These are phyloP conservation scores for Gavia stellata DNA, from an alignment of 2,113 vertebrate species.

Conservation along the genomic window DNA sequence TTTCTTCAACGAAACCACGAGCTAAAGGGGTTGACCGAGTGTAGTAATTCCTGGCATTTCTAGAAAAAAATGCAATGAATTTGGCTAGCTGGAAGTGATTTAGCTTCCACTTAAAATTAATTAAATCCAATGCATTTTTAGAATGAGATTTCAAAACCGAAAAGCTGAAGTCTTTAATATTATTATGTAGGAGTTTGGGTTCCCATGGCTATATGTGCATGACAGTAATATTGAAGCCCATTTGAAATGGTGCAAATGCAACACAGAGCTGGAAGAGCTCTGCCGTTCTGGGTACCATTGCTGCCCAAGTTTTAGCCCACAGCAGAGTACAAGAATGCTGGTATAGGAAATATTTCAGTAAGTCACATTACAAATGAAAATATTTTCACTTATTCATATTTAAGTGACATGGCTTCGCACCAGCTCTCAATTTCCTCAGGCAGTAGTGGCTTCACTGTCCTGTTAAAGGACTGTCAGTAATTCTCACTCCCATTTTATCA, in stretches of 20 bases:
- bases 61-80: neutral
- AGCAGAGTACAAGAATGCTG: neutral
- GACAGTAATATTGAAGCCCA: neutral
- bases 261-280: neutral
- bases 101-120: neutral
- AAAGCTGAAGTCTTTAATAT: neutral
- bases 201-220: neutral
- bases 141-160: neutral
- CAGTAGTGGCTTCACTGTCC: neutral
- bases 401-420: neutral
- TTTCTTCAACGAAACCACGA: neutral
- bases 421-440: neutral
- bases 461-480: constrained; percentile 54
- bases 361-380: neutral
- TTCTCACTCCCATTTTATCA: constrained; percentile 46
- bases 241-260: neutral
- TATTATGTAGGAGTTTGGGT: neutral
- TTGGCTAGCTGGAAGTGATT: neutral
- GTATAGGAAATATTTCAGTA: neutral
- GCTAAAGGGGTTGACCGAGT: neutral
- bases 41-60: neutral
- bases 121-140: neutral
- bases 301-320: neutral
- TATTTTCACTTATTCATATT: neutral
- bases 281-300: neutral